Evolutionary conservation across 2,888 invertebrate species (phyloP).

Genomic region (Alcis repandata): DNA sequence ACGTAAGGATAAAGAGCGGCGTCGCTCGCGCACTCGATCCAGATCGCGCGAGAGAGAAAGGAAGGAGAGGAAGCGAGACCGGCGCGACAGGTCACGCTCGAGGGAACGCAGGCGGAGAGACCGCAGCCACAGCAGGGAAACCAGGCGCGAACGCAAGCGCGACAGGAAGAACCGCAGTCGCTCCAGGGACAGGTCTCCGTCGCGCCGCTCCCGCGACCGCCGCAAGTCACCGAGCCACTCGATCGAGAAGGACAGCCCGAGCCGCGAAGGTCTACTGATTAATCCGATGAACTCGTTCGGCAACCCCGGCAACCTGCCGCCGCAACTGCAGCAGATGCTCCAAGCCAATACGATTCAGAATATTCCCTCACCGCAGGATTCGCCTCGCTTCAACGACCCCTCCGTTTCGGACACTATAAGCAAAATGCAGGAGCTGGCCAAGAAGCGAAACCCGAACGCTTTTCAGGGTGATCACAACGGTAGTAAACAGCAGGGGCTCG

Average conservation of each 20-base stretch:
- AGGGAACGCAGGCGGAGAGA: constrained; percentile 87
- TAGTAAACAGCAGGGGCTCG: constrained; percentile 44
- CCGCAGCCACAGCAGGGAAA: constrained; percentile 87
- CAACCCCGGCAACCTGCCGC: constrained; percentile 39
- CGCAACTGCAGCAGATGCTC: constrained; percentile 46
- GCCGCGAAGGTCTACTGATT: constrained; percentile 32
- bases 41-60: constrained; percentile 72
- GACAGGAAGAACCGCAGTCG: constrained; percentile 84
- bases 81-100: constrained; percentile 84
- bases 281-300: constrained; percentile 37
- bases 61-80: constrained; percentile 79
- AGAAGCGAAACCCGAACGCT: constrained; percentile 87
- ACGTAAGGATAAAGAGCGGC: constrained; percentile 69
- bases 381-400: constrained; percentile 67
- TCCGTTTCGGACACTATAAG: constrained; percentile 68
- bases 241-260: constrained; percentile 58
- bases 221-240: constrained; percentile 75
- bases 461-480: constrained; percentile 77
- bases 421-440: constrained; percentile 81
- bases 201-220: constrained; percentile 84
- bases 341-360: constrained; percentile 53
- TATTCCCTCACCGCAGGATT: constrained; percentile 50
- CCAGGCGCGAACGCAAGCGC: constrained; percentile 30
- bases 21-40: constrained; percentile 69
- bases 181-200: constrained; percentile 82